Conservation (phyloP, 2,113 vertebrate genomes). For the Sterrhoptilus dennistouni region DNA sequence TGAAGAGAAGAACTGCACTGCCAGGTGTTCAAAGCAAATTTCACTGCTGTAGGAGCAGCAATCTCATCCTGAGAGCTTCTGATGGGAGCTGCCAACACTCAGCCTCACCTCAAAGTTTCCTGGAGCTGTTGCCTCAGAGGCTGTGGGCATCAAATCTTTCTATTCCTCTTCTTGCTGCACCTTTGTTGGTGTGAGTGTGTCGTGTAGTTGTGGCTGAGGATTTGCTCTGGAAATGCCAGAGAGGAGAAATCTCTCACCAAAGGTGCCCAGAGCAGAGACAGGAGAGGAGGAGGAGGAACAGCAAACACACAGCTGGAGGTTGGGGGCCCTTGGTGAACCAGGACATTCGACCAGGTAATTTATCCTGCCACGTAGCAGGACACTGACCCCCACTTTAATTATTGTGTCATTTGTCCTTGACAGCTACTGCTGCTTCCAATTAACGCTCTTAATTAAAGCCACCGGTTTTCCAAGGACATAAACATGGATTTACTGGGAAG, state of each 20-base stretch:
- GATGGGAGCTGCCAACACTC: not conserved
- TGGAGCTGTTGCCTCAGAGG: not conserved
- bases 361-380: not conserved
- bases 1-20: not conserved
- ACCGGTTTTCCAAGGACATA: not conserved
- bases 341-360: slow-evolving; percentile 32
- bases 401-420: slow-evolving; percentile 48
- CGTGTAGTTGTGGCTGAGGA: fast-evolving
- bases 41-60: not conserved
- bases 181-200: not conserved
- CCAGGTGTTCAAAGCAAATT: not conserved
- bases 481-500: not conserved
- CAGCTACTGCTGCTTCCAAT: slow-evolving; percentile 60
- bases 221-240: not conserved
- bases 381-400: slow-evolving; percentile 41
- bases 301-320: not conserved
- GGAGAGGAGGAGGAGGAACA: not conserved
- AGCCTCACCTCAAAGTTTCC: not conserved
- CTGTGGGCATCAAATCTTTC: not conserved
- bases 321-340: not conserved
- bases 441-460: slow-evolving; percentile 56
- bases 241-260: not conserved
- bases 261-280: not conserved
- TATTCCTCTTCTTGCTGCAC: fast-evolving
- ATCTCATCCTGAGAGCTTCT: not conserved